Evolutionary conservation across 2,888 invertebrate species (phyloP).

Genomic region (Spodoptera littoralis): DNA sequence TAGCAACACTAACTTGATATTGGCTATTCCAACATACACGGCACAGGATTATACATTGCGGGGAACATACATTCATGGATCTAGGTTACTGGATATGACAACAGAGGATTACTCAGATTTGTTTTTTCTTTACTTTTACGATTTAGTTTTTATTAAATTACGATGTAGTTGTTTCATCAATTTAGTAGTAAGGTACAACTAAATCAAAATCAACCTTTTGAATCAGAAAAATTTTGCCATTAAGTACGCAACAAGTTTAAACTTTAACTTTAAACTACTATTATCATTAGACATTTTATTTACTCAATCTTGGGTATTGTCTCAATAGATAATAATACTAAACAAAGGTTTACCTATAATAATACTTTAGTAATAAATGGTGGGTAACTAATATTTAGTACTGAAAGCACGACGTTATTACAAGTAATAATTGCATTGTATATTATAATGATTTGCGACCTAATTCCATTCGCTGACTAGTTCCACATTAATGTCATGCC

Average conservation of each 20-base stretch:
- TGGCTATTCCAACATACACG: conserved; percentile 75
- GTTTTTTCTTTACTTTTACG: neutral
- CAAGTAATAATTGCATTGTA: conserved; percentile 32
- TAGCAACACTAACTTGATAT: conserved; percentile 78
- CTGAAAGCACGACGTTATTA: conserved; percentile 15
- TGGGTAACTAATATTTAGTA: neutral
- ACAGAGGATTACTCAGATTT: neutral
- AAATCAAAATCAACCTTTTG: no score
- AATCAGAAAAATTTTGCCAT: no score
- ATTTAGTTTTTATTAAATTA: no score
- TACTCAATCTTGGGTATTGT: no score
- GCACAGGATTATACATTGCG: conserved; percentile 73
- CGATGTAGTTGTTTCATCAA: no score
- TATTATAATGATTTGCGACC: conserved; percentile 36
- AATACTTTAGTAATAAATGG: neutral
- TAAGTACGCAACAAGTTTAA: no score
- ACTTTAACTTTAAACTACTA: no score
- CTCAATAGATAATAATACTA: no score
- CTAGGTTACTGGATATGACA: conserved; percentile 51
- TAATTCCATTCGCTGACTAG: conserved; percentile 33
- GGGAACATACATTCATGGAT: conserved; percentile 64
- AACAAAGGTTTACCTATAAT: neutral
- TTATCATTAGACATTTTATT: no score
- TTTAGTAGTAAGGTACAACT: no score
- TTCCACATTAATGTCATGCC: conserved; percentile 41